Percentiles rank a stretch among this genome's conserved stretches.
phyloP scores from a whole-genome alignment of 2,888 invertebrate species.

The Drosophila kanekoi region DNA sequence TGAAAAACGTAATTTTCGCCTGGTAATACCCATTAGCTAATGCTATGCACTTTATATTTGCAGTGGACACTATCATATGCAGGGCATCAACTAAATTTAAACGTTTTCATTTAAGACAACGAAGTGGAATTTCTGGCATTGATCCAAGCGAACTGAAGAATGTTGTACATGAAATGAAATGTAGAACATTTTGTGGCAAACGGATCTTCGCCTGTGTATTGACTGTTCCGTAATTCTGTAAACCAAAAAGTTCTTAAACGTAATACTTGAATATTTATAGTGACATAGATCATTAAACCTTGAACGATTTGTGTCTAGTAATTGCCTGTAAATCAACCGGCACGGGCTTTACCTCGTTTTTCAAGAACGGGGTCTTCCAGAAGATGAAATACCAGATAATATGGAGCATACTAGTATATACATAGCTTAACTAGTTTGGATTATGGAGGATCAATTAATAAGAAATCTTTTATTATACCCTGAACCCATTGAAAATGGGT shows the following conservation, averaged over 20 bases:
- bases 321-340: not conserved
- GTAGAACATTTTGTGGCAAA: slow-evolving; percentile 49
- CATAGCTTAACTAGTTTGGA: too few relatives aligned
- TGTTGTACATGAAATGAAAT: slow-evolving; percentile 66
- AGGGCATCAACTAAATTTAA: slow-evolving; percentile 59
- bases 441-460: too few relatives aligned
- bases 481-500: too few relatives aligned
- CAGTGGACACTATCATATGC: slow-evolving; percentile 36
- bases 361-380: not conserved
- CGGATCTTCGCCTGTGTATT: slow-evolving; percentile 36
- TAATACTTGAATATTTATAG: slow-evolving; percentile 17
- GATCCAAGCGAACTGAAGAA: slow-evolving; percentile 69
- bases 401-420: too few relatives aligned
- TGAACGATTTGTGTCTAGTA: slow-evolving; percentile 15
- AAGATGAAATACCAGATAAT: not conserved
- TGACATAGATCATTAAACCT: slow-evolving; percentile 34
- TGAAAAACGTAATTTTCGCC: not conserved
- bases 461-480: too few relatives aligned
- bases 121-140: slow-evolving; percentile 71
- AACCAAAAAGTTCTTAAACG: slow-evolving; percentile 31
- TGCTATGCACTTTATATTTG: slow-evolving; percentile 25
- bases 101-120: slow-evolving; percentile 47
- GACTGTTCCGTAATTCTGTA: slow-evolving; percentile 47
- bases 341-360: too few relatives aligned
- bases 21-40: too few relatives aligned